Evolutionary conservation across 1,140 invertebrate species (phyloP).

Genomic region (Littorina saxatilis): DNA sequence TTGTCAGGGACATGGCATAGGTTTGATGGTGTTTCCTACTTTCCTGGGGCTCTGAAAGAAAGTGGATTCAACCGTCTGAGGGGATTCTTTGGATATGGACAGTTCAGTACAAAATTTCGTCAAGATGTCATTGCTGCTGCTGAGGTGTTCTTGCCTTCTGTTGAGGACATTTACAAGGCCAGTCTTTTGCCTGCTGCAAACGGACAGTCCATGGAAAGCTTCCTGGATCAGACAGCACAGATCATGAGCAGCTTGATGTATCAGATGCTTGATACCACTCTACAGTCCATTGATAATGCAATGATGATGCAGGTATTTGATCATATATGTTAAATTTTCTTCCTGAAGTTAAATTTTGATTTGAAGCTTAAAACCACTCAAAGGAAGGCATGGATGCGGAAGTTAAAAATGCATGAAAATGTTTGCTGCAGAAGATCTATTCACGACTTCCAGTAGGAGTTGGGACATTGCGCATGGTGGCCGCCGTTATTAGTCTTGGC

Average conservation of each 20-base stretch:
- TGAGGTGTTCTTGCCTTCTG: background rate
- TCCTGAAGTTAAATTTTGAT: too few species aligned
- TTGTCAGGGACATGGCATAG: background rate
- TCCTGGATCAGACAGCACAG: background rate
- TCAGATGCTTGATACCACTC: constrained; percentile 7
- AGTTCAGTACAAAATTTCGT: background rate
- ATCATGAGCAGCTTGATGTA: constrained; percentile 13
- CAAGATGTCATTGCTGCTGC: background rate
- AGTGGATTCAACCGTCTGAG: background rate
- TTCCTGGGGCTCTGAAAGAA: background rate
- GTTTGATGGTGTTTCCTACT: constrained; percentile 20
- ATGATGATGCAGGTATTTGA: background rate
- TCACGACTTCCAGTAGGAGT: too few species aligned
- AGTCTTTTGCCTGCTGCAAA: background rate
- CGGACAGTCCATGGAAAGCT: background rate
- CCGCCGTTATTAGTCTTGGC: too few species aligned
- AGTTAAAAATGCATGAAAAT: too few species aligned
- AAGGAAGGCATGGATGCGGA: too few species aligned
- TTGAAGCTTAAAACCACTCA: too few species aligned
- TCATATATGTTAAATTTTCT: background rate
- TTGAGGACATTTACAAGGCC: background rate
- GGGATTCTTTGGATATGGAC: background rate
- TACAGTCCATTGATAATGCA: background rate
- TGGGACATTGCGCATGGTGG: too few species aligned
- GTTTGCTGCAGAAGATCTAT: too few species aligned